These are phyloP conservation scores for Brachionus angularis DNA, from an alignment of 1,140 invertebrate genomes.

Conservation along the genomic window DNA sequence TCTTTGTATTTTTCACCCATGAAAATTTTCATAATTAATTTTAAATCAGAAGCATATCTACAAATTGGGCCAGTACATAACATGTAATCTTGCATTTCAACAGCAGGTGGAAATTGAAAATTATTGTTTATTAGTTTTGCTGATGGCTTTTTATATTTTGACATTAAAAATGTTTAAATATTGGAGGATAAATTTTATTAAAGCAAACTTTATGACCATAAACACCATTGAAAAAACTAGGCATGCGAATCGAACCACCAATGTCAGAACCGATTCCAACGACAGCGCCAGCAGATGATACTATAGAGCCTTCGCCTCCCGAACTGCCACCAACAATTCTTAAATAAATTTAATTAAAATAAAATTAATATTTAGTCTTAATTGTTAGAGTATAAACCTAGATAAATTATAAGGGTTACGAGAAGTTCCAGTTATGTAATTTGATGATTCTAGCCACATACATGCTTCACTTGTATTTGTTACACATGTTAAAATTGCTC, in stretches of 20 bases:
- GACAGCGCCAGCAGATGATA: conserved; percentile 72
- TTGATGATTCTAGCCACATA: conserved; percentile 74
- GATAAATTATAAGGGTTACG: conserved; percentile 77
- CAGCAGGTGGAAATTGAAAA: conserved; percentile 67
- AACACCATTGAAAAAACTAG: conserved; percentile 36
- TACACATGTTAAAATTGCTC: conserved; percentile 72
- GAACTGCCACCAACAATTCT: conserved; percentile 58
- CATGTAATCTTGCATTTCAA: conserved; percentile 58
- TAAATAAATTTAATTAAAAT: too few species aligned
- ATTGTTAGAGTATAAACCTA: too few species aligned
- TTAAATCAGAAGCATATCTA: conserved; percentile 76
- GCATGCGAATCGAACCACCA: conserved; percentile 86
- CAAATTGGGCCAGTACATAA: conserved; percentile 82
- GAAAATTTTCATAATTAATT: conserved; percentile 67
- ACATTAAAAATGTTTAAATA: too few species aligned
- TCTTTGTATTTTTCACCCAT: conserved; percentile 46
- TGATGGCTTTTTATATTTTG: too few species aligned
- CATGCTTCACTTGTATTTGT: conserved; percentile 79
- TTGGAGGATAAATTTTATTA: too few species aligned
- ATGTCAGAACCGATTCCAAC: conserved; percentile 90
- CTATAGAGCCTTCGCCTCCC: conserved; percentile 54
- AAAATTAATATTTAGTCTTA: too few species aligned
- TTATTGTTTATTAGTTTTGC: conserved; percentile 62
- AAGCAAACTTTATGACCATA: conserved; percentile 44
- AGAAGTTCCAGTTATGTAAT: conserved; percentile 77